These are phyloP conservation scores for Halesus radiatus DNA, from an alignment of 1,140 invertebrate genomes.

Conservation along the genomic window DNA sequence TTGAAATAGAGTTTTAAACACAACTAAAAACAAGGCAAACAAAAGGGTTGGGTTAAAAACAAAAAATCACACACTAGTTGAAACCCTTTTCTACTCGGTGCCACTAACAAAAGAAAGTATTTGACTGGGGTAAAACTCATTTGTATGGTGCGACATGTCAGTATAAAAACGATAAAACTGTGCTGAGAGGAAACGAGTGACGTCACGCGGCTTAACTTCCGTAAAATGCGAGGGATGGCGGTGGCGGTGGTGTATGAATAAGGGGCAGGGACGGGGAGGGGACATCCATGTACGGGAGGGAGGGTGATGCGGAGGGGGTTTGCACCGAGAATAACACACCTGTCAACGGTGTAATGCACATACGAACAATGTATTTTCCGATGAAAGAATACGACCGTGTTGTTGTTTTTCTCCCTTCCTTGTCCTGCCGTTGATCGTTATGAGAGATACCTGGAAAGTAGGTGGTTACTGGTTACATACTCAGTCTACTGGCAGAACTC, in stretches of 20 bases:
- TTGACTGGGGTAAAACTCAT: constrained; percentile 29
- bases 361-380: not conserved
- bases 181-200: constrained; percentile 44
- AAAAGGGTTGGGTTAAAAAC: too few relatives aligned
- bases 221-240: constrained; percentile 1
- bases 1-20: too few relatives aligned
- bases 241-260: not conserved
- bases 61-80: too few relatives aligned
- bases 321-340: constrained; percentile 24
- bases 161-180: constrained; percentile 51
- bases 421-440: too few relatives aligned
- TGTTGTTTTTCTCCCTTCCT: not conserved
- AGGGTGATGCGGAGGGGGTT: not conserved
- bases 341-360: constrained; percentile 25
- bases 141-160: constrained; percentile 43
- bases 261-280: not conserved
- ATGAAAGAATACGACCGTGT: constrained; percentile 15
- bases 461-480: too few relatives aligned
- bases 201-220: constrained; percentile 49
- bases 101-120: not conserved
- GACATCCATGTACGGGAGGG: not conserved
- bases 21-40: too few relatives aligned
- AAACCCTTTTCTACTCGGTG: not conserved
- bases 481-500: too few relatives aligned
- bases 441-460: too few relatives aligned